Evolutionary conservation across 2,888 invertebrate genomes (phyloP).

Genomic region (Cataglyphis albicans): DNA sequence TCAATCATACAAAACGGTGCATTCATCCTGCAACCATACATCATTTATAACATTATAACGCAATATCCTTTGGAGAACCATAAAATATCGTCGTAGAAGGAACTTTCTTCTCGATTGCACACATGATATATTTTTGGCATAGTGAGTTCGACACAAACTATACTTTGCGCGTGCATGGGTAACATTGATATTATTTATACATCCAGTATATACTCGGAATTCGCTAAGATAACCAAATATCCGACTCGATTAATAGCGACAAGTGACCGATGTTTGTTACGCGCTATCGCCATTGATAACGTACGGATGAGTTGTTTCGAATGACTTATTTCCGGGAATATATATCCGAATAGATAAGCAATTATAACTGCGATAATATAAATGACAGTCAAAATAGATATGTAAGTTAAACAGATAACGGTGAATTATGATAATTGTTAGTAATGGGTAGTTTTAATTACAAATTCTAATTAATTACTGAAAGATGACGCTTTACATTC

Average conservation of each 20-base stretch:
- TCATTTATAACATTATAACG: conserved; percentile 17
- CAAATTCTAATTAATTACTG: conserved; percentile 5
- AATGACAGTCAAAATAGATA: conserved; percentile 1
- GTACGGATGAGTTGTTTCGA: conserved; percentile 34
- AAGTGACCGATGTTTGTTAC: conserved; percentile 28
- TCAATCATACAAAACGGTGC: background rate
- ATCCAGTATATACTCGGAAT: background rate
- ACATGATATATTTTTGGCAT: conserved; percentile 5
- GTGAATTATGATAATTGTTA: background rate
- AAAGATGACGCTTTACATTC: conserved; percentile 15
- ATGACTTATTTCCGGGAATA: conserved; percentile 66
- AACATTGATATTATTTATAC: background rate
- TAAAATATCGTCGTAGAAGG: background rate
- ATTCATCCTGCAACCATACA: background rate
- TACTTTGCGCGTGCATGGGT: background rate
- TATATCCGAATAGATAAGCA: conserved; percentile 49
- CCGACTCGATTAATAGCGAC: conserved; percentile 1
- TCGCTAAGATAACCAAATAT: conserved; percentile 30
- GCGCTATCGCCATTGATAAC: conserved; percentile 49
- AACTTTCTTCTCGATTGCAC: conserved; percentile 9
- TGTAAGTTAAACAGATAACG: background rate
- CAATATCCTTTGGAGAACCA: conserved; percentile 3
- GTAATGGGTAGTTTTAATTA: background rate
- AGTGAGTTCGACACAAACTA: background rate
- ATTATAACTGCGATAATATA: conserved; percentile 61